Evolutionary conservation across 2,113 vertebrate genomes (phyloP), one percentile per base, ranked within the genome.

Genomic region (Brevimyrus niger): DNA sequence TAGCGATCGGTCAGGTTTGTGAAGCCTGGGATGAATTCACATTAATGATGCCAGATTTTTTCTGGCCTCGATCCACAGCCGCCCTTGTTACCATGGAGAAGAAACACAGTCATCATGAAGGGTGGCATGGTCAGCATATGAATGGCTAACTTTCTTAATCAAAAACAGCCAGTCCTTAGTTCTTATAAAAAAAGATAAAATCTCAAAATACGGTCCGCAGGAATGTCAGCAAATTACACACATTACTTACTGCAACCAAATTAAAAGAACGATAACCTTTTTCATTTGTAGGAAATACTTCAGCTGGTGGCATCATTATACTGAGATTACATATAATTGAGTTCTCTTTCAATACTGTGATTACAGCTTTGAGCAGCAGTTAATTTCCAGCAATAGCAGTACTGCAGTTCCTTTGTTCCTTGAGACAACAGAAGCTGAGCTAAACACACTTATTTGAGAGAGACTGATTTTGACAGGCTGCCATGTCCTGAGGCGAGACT

Each of bases 321-420:
- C 35, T 84, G 48, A 61, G 10, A 65, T 55, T 55, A 21, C n/a
- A 58, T 88, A 53, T 31, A 50, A 50, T 87, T 50, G 47, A 38
- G 65, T 80, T 58, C 86, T 55, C 38, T 87, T 88, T 91, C 85
- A 53, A 80, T 76, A 58, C 86, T 13, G 47, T 92, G 90, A 92
- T 92, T 90, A 89, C 90, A 90, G 90, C 88, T 89, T 53, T 69
- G 87, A 92, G 91, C 88, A 86, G 21, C 87, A 80, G 90, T 91
- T 91, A 89, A 92, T 92, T 90, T 89, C 53, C 85, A 83, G 61
- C 73, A 90, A 91, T 89, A 91, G 90, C 87, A 91, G 48, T 83
- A 88, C 61, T 27, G 55, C 0, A 3, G 35, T 42, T 65, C 46
- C 44, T 83, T 87, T 90, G 89, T 23, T 87, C 58, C 44, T 46